These are phyloP conservation scores for Ibycter americanus DNA, from an alignment of 2,797 vertebrate species.

Conservation along the genomic window DNA sequence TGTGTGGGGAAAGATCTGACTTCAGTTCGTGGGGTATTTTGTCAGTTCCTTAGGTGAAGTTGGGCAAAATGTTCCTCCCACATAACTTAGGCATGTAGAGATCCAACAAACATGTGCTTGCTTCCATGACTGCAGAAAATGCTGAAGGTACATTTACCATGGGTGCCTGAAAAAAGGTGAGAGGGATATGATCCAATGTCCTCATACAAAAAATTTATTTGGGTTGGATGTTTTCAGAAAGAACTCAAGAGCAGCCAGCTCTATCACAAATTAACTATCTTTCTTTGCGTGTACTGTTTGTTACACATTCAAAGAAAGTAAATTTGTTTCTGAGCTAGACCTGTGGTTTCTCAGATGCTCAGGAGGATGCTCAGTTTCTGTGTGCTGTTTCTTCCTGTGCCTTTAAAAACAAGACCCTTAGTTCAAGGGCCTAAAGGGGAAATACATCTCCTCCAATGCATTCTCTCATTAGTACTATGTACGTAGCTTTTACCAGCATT, in stretches of 20 bases:
- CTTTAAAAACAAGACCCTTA: background rate
- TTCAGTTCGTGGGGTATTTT: background rate
- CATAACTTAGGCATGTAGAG: background rate
- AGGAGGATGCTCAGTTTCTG: background rate
- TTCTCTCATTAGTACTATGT: background rate
- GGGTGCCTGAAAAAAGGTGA: background rate
- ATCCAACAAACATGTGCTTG: background rate
- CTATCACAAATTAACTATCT: background rate
- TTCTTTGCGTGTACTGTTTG: background rate
- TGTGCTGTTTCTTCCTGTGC: background rate
- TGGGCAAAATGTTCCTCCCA: background rate
- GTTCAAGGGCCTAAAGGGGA: background rate
- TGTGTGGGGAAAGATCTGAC: background rate
- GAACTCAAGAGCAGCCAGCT: background rate
- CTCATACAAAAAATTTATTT: background rate
- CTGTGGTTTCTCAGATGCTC: background rate
- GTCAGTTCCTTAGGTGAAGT: background rate
- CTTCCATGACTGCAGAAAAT: background rate
- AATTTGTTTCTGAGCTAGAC: background rate
- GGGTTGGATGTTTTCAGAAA: background rate
- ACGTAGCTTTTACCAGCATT: slow-evolving; percentile 1
- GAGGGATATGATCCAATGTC: background rate
- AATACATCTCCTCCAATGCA: background rate
- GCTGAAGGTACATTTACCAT: background rate
- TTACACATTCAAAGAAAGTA: background rate